A percentile compares a stretch with the other conserved stretches of the same genome.
Conservation (phyloP, 92 coral and sea anemone species). For the Epizoanthus fatuus region DNA sequence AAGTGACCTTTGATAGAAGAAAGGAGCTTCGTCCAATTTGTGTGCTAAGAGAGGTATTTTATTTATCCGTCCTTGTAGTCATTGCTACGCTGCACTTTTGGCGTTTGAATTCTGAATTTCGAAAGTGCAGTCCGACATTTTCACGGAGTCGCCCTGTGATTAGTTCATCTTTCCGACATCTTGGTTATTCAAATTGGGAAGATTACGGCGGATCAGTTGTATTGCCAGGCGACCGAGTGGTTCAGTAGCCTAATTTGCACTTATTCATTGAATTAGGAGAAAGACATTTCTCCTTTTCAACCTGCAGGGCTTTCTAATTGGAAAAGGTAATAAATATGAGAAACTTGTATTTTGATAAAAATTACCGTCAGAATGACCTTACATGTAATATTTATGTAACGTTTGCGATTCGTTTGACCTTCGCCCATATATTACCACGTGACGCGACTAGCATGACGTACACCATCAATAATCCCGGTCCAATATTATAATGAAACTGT, state of each 20-base stretch:
- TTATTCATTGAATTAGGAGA: background rate
- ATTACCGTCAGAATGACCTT: background rate
- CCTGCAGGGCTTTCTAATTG: background rate
- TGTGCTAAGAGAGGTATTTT: background rate
- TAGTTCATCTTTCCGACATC: background rate
- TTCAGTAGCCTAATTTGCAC: slow-evolving; percentile 13
- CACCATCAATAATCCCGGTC: background rate
- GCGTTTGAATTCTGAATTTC: background rate
- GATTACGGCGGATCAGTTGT: background rate
- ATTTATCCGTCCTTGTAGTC: background rate
- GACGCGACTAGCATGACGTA: slow-evolving; percentile 23
- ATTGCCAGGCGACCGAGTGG: background rate
- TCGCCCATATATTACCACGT: background rate
- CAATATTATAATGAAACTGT: slow-evolving; percentile 41
- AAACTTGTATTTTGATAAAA: background rate
- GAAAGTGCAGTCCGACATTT: slow-evolving; percentile 1
- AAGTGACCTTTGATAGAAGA: background rate
- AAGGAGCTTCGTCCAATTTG: background rate
- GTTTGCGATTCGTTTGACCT: background rate
- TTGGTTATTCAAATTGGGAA: slow-evolving; percentile 6
- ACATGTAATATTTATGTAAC: background rate
- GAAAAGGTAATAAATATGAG: background rate
- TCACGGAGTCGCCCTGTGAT: background rate
- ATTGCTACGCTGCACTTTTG: background rate
- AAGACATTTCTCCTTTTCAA: background rate